phyloP scores from a whole-genome alignment of 2,797 vertebrate genomes.

The Gallinago nigripennis region DNA sequence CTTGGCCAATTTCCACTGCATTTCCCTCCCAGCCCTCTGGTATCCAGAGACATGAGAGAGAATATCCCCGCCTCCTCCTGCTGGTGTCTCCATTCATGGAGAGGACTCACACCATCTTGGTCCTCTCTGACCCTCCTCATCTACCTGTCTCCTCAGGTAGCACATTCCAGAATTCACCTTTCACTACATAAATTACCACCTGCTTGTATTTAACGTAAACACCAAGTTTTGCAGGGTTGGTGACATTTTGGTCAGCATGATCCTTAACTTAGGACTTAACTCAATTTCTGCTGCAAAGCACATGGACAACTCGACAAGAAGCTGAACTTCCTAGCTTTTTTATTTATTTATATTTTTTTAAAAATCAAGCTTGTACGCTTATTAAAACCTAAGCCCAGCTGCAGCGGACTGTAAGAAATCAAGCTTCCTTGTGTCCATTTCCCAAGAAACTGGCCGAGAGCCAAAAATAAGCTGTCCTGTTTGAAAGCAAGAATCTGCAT shows the following conservation, averaged over 20 bases:
- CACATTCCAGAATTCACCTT: not conserved
- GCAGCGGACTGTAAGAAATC: slow-evolving; percentile 15
- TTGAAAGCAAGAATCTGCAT: not conserved
- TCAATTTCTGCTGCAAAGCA: slow-evolving; percentile 28
- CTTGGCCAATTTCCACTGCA: not conserved
- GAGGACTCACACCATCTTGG: not conserved
- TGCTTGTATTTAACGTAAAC: not conserved
- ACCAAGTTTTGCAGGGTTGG: not conserved
- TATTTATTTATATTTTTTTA: not conserved
- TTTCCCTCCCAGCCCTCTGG: not conserved
- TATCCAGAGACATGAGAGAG: not conserved
- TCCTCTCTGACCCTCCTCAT: not conserved
- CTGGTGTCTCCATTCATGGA: fast-evolving
- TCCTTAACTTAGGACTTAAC: not conserved
- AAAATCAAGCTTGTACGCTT: not conserved
- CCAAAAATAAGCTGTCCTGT: slow-evolving; percentile 21
- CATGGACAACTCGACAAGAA: not conserved
- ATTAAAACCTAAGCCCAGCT: slow-evolving; percentile 43
- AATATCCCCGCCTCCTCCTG: not conserved
- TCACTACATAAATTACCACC: not conserved
- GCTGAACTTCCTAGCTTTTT: not conserved
- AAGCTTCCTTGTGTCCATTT: slow-evolving; percentile 42
- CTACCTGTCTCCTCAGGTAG: not conserved
- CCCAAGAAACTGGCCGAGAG: slow-evolving; percentile 33
- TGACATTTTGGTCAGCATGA: not conserved